phyloP scores from a whole-genome alignment of 2,797 vertebrate genomes.

The Psittacula echo region DNA sequence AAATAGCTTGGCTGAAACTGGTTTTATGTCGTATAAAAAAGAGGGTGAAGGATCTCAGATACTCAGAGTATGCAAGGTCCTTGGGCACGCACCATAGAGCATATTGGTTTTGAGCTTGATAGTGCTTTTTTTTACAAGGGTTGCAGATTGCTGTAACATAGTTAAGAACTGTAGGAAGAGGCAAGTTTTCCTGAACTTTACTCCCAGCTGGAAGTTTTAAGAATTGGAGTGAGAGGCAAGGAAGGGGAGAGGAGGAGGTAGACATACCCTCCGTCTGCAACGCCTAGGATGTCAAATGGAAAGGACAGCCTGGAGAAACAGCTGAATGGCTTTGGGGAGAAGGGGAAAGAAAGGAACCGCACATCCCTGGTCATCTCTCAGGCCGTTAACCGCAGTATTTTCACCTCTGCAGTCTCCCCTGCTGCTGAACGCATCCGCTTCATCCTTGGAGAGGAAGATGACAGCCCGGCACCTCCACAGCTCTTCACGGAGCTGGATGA shows the following conservation, averaged over 20 bases:
- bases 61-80: conserved; percentile 70
- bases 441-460: conserved; percentile 96
- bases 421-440: conserved; percentile 96
- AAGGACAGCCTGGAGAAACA: conserved; percentile 64
- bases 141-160: conserved; percentile 25
- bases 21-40: conserved; percentile 73
- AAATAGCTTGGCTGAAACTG: conserved; percentile 72
- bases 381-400: conserved; percentile 89
- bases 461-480: conserved; percentile 91
- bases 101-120: conserved; percentile 31
- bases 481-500: conserved; percentile 99
- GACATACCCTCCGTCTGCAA: conserved; percentile 41
- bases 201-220: conserved; percentile 62
- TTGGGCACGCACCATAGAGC: conserved; percentile 9
- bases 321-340: conserved; percentile 76
- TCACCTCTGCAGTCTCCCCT: conserved; percentile 92
- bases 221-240: conserved; percentile 27
- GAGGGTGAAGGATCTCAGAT: conserved; percentile 58
- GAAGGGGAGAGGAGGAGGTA: conserved; percentile 62
- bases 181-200: conserved; percentile 56
- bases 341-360: conserved; percentile 67
- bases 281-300: conserved; percentile 77
- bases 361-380: conserved; percentile 75
- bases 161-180: conserved; percentile 39
- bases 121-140: conserved; percentile 39